These are phyloP conservation scores for Hydra vulgaris DNA, from an alignment of 30 jellyfish, hydroid and myxozoan genomes.

Conservation along the genomic window DNA sequence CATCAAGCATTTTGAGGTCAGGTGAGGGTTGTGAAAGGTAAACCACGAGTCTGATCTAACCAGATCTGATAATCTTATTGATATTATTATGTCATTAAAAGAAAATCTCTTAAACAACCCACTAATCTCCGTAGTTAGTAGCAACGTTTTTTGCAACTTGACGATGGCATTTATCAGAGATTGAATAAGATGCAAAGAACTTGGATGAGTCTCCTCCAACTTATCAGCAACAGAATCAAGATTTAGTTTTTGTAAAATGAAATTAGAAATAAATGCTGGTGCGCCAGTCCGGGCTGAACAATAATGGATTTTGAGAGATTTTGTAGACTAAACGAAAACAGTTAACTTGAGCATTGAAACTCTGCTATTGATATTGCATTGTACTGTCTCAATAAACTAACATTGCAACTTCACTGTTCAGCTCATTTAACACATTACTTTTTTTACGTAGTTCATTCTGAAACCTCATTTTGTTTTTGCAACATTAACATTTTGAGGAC, in stretches of 20 bases:
- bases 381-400: too few species aligned
- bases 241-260: not conserved
- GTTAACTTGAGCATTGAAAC: not conserved
- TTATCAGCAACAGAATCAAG: not conserved
- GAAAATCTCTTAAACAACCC: not conserved
- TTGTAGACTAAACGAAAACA: not conserved
- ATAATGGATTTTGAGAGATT: not conserved
- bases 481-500: not conserved
- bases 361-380: too few species aligned
- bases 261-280: not conserved
- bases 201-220: not conserved
- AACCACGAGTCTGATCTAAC: too few species aligned
- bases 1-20: too few species aligned
- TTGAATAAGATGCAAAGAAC: not conserved
- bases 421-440: not conserved
- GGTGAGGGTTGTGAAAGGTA: too few species aligned
- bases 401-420: too few species aligned
- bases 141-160: not conserved
- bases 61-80: too few species aligned
- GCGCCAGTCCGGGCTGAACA: not conserved
- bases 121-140: not conserved
- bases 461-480: not conserved
- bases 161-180: not conserved
- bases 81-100: too few species aligned
- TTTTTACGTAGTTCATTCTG: not conserved